Base-by-base conservation (phyloP, 1,140 invertebrate genomes). In the Cydia pomonella region DNA sequence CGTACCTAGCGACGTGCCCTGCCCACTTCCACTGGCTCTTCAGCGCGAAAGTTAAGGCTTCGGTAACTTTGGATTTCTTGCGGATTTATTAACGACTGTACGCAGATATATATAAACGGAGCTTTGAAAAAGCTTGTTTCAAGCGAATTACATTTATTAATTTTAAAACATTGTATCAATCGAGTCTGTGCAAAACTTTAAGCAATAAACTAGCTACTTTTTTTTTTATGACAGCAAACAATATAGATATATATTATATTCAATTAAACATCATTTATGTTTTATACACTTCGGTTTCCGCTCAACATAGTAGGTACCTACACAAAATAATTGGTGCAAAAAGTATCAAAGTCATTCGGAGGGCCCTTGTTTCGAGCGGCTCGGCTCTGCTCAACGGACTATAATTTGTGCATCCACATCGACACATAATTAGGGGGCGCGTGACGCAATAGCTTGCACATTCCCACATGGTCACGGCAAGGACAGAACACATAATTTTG, bases 331-430 rank as follows among this genome's bases (percentile, higher is more conserved):
- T 29, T 33, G 44, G 73, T 73, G 73, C 76, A 79, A 83, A 82
- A 82, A 78, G 75, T 81, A 79, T 81, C 74, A 78, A 84, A 82
- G 77, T 62, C 73, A 79, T 84, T 78, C 80, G 77, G 76, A n/a
- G 73, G 77, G 78, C 73, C 77, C 83, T 80, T 81, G 80, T 81
- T 80, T 76, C 77, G 74, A 41, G 21, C 80, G 53, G 53, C 53
- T 23, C 53, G 53, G 21, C 7, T 53, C n/a, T 16, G 16, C n/a
- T 21, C 75, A 79, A 77, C 88, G 88, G 88, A 81, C 89, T 90
- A 88, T 91, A 91, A 92, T 91, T 92, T 90, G 88, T 86, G 81
- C 83, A 87, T 89, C 87, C 83, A 89, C 84, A 83, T 89, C 86
- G 83, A 83, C 81, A 82, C 82, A 81, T 91, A 91, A 92, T 91